phyloP scores from a whole-genome alignment of 2,797 vertebrate genomes.

The Pseudopleuronectes americanus region DNA sequence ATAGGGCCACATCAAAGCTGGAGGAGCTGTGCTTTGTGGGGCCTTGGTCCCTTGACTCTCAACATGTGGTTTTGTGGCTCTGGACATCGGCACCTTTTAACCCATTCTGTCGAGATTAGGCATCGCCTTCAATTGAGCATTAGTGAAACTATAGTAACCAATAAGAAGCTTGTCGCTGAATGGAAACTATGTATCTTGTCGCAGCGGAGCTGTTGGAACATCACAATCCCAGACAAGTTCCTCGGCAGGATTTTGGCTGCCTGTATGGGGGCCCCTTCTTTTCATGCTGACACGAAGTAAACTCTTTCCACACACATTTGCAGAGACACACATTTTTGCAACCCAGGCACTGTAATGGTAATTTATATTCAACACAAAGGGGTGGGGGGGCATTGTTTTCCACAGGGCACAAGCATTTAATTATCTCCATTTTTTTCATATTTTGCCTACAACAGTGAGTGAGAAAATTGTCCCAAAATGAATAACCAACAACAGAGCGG shows the following conservation, averaged over 20 bases:
- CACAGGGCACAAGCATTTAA: conserved; percentile 88
- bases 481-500: conserved; percentile 71
- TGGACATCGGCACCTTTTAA: conserved; percentile 99
- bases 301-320: conserved; percentile 76
- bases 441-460: conserved; percentile 83
- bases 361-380: conserved; percentile 90
- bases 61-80: conserved; percentile 98
- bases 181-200: conserved; percentile 99
- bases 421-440: conserved; percentile 86
- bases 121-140: conserved; percentile 95
- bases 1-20: conserved; percentile 87
- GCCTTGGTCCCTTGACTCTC: conserved; percentile 96
- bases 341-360: conserved; percentile 84
- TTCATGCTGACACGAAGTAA: conserved; percentile 88
- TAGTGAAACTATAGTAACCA: conserved; percentile 99
- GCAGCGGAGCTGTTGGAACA: conserved; percentile 91
- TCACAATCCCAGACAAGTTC: conserved; percentile 93
- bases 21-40: conserved; percentile 91
- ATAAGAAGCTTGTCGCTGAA: conserved; percentile 98
- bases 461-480: conserved; percentile 81
- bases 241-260: conserved; percentile 93
- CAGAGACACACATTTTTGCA: conserved; percentile 67
- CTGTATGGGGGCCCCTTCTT: conserved; percentile 88
- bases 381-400: conserved; percentile 80
- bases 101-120: conserved; percentile 99